These are phyloP conservation scores for Cosmorhoe ocellata DNA, from an alignment of 2,888 invertebrate species.

Conservation along the genomic window DNA sequence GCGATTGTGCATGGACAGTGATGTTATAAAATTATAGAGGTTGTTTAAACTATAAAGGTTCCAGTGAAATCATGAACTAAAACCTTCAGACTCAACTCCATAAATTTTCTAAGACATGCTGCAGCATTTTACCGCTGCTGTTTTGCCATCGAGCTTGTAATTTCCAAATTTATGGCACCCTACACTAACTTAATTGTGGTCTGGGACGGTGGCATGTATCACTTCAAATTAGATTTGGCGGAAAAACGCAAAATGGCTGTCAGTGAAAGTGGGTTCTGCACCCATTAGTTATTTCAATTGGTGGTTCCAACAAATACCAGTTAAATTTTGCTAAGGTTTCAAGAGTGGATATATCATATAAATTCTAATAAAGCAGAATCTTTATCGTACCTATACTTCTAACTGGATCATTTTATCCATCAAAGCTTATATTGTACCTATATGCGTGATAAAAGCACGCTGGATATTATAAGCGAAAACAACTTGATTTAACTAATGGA, in stretches of 20 bases:
- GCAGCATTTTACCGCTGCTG: slow-evolving; percentile 60
- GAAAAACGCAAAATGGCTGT: slow-evolving; percentile 57
- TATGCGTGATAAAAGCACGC: too few relatives aligned
- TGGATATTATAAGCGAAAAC: too few relatives aligned
- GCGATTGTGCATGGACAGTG: too few relatives aligned
- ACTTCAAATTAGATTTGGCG: slow-evolving; percentile 75
- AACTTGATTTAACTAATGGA: too few relatives aligned
- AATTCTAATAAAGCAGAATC: too few relatives aligned
- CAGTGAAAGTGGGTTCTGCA: slow-evolving; percentile 49
- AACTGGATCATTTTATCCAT: too few relatives aligned
- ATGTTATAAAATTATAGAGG: too few relatives aligned
- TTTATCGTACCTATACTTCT: too few relatives aligned
- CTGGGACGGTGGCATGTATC: slow-evolving; percentile 68
- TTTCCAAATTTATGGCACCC: slow-evolving; percentile 79
- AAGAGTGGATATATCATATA: too few relatives aligned
- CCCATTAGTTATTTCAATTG: slow-evolving; percentile 37
- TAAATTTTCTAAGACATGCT: slow-evolving; percentile 10
- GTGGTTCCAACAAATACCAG: slow-evolving; percentile 10
- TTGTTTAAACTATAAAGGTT: too few relatives aligned
- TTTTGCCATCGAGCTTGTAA: slow-evolving; percentile 70
- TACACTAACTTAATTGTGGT: slow-evolving; percentile 76
- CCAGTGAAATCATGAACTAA: too few relatives aligned
- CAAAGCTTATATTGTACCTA: too few relatives aligned
- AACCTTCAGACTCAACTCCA: not conserved
- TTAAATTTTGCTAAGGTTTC: not conserved